Evolutionary conservation across 2,797 vertebrate species (phyloP).

Genomic region (Oceanodroma leucorhoa): DNA sequence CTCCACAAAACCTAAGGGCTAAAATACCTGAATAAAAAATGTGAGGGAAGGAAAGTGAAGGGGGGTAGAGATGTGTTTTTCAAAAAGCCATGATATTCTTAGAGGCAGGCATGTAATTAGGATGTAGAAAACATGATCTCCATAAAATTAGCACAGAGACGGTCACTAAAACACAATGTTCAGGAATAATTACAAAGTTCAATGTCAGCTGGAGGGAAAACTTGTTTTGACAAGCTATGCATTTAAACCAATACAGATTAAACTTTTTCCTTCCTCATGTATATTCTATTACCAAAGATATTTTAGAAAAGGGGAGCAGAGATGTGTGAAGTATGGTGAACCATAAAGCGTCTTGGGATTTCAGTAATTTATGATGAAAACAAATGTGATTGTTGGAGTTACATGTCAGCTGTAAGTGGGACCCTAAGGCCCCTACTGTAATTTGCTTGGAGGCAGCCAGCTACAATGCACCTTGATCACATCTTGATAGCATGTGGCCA

Average conservation of each 20-base stretch:
- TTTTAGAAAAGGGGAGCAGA: not conserved
- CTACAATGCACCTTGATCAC: slow-evolving; percentile 42
- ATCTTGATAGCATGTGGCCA: slow-evolving; percentile 37
- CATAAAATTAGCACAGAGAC: not conserved
- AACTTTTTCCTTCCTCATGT: not conserved
- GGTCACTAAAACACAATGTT: not conserved
- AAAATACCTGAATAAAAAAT: not conserved
- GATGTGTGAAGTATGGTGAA: slow-evolving; percentile 37
- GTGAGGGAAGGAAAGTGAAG: not conserved
- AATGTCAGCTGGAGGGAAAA: not conserved
- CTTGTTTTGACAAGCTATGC: slow-evolving; percentile 38
- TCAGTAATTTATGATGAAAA: slow-evolving; percentile 54
- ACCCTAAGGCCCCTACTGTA: slow-evolving; percentile 9
- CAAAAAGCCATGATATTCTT: not conserved
- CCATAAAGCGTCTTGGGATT: slow-evolving; percentile 6
- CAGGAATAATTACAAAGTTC: slow-evolving; percentile 38
- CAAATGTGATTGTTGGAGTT: slow-evolving; percentile 48
- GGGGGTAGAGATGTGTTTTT: accelerated
- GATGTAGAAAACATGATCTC: not conserved
- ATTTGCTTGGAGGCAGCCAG: slow-evolving; percentile 45
- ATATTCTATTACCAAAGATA: slow-evolving; percentile 13
- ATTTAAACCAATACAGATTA: slow-evolving; percentile 33
- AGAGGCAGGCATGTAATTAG: not conserved
- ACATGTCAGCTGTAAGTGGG: slow-evolving; percentile 9
- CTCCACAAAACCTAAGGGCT: not conserved